Base-by-base conservation (phyloP, 2,888 invertebrate species). In the Aphodius sticticus region DNA sequence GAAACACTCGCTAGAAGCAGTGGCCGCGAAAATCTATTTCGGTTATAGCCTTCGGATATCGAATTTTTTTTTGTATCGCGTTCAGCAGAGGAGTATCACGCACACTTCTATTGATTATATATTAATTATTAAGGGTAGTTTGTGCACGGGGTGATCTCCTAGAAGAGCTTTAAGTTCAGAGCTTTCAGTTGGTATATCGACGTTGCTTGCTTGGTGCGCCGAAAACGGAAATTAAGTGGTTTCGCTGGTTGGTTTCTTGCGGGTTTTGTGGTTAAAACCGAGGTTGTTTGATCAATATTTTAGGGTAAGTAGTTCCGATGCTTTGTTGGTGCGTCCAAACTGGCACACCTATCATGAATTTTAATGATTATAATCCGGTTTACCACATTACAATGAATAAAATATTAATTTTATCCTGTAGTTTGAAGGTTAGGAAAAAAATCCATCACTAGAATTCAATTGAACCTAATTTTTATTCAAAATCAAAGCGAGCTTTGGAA, bases 41-140 rank as follows among this genome's bases (percentile, higher is more conserved):
- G 53, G 53, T 53, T 53, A 53, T 74, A 26, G 15, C 3, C 74
- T 74, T 3, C 74, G 26, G 36, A 5, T 7, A 36, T 36, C 74
- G 74, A 7, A 74, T 74, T 36, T 74, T n/a, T n/a, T 26, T 74
- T 74, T 26, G 71, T 16, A 16, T 16, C 12, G 71, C 71, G 26
- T 53, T 53, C 53, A 53, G 6, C 12, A 2, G 7, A 53, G 53
- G 53, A 53, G 53, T 53, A 53, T 53, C 53, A 53, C 53, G 53
- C 53, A 53, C 53, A 26, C n/a, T 74, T 14, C 26, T 74, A 74
- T 74, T 74, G 74, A 74, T 74, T 74, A 74, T 74, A 36, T 74
- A 74, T 74, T 74, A 74, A 74, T 74, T 74, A 74, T 74, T 74
- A 6, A 74, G 53, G 53, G 9, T 12, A 53, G 53, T 12, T 53